Evolutionary conservation across 2,113 vertebrate genomes (phyloP).

Genomic region (Ondatra zibethicus): DNA sequence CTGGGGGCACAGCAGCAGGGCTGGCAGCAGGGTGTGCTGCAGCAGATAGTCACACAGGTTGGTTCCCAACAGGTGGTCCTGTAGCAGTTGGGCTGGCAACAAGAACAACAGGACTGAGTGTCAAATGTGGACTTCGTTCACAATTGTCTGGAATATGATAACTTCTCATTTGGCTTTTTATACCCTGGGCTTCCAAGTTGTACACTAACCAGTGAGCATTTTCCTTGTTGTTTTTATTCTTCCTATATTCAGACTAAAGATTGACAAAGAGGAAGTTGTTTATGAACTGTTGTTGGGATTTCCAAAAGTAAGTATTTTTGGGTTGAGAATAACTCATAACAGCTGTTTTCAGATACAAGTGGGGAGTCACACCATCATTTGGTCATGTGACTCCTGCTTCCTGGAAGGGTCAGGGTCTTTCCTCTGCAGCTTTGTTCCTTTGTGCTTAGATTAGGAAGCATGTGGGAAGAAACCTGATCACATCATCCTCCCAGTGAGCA

Average conservation of each 20-base stretch:
- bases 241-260: background rate
- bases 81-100: background rate
- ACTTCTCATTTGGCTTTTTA: background rate
- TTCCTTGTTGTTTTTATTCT: background rate
- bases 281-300: background rate
- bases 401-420: fast-evolving
- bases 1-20: too few relatives aligned
- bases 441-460: too few relatives aligned
- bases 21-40: background rate
- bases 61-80: background rate
- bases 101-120: background rate
- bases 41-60: background rate
- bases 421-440: background rate
- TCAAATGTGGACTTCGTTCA: background rate
- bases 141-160: background rate
- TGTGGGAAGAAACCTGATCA: background rate
- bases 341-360: background rate
- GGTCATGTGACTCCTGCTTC: background rate
- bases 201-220: background rate
- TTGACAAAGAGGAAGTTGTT: background rate
- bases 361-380: background rate
- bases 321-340: background rate
- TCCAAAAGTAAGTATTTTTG: background rate
- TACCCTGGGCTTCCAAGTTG: background rate
- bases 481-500: background rate